Evolutionary conservation across 1,140 invertebrate species (phyloP), one percentile per base, ranked within the genome.

Genomic region (Caerostris extrusa): DNA sequence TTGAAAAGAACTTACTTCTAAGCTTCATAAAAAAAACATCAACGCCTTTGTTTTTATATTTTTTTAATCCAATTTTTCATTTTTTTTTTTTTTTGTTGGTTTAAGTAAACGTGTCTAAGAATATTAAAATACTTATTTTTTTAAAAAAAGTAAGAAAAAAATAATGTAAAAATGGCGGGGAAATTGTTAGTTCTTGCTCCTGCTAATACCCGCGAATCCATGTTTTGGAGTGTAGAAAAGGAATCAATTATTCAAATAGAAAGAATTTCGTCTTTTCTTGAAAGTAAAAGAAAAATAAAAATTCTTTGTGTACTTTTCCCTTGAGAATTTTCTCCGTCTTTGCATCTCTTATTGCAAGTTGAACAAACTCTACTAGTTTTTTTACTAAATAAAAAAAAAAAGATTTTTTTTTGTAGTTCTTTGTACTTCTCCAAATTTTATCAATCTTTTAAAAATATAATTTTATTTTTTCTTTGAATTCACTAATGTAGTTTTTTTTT

Each of bases 171-270:
- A 34, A 34, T 34, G 34, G 34, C 34, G 34, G 34, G 34, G 69
- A 50, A 71, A 12, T 50, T 77, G 71, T 53, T 53, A 77, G 71
- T 83, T 83, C 82, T 58, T 56, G 82, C n/a, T 34, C 82, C 57
- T 83, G 82, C 82, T 56, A 77, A 77, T 34, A 77, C 71, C 50
- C 71, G 17, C 3, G 55, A 83, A 83, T 57, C 55, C 55, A 19
- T 83, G 82, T 83, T 83, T 55, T 6, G 53, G 55, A 7, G 82
- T 57, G 55, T 57, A 14, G 1, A 56, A 3, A 83, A n/a, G 55
- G 55, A 57, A 83, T 83, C 55, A 83, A 83, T 83, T 83, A 83
- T 83, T 83, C 82, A 83, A 83, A 83, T 83, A 10, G n/a, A 57
- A 83, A 58, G 82, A 58, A n/a, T 83, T 82, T 83, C 19, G 2